phyloP scores from a whole-genome alignment of 2,113 vertebrate genomes.

The Tyto alba region DNA sequence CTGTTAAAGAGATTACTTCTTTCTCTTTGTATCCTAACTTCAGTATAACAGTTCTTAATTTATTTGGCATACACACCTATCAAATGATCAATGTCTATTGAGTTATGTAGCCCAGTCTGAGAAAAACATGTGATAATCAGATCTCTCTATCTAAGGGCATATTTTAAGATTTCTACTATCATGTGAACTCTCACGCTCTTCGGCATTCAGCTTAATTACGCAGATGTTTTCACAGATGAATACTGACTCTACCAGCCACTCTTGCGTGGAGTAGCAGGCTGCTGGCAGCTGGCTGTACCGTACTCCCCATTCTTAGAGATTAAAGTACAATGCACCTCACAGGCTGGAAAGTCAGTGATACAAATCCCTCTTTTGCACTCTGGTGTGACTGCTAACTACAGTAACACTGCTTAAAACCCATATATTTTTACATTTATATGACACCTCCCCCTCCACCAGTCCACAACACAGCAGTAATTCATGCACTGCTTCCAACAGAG shows the following conservation, averaged over 20 bases:
- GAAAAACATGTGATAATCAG: background rate
- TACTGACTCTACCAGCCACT: background rate
- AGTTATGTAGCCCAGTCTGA: background rate
- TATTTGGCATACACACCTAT: background rate
- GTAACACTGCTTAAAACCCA: background rate
- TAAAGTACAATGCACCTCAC: background rate
- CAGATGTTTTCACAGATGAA: conserved; percentile 34
- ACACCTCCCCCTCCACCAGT: background rate
- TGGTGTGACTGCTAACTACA: background rate
- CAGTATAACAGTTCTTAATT: background rate
- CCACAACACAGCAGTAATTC: background rate
- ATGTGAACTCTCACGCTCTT: background rate
- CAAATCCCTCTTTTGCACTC: conserved; percentile 10
- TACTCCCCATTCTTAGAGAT: background rate
- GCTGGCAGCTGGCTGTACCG: conserved; percentile 15
- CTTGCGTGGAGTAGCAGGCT: conserved; percentile 2
- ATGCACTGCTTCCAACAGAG: background rate
- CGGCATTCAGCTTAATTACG: conserved; percentile 5
- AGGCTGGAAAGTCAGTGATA: background rate
- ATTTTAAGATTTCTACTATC: background rate
- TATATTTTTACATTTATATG: background rate
- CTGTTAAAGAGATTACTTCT: background rate
- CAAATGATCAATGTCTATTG: background rate
- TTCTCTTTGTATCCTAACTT: background rate
- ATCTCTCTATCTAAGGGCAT: background rate